phyloP scores from a whole-genome alignment of 2,797 vertebrate species.

The Acrossocheilus fasciatus region DNA sequence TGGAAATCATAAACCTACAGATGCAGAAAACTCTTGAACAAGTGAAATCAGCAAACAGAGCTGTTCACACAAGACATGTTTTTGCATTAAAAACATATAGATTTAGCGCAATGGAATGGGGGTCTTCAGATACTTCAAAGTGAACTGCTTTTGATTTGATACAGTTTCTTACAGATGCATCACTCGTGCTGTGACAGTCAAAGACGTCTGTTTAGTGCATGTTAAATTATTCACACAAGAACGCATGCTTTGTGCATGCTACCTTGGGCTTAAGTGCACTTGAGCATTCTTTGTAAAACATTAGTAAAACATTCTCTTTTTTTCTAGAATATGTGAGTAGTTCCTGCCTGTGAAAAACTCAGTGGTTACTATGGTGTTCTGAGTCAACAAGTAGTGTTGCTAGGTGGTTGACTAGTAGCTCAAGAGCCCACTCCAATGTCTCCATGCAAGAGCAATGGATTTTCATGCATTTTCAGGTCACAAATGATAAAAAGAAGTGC shows the following conservation, averaged over 20 bases:
- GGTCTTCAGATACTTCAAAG: background rate
- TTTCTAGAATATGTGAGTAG: background rate
- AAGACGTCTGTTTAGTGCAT: background rate
- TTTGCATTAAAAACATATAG: background rate
- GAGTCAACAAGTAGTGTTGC: background rate
- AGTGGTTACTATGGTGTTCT: background rate
- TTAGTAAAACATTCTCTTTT: background rate
- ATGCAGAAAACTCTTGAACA: background rate
- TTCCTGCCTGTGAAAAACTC: background rate
- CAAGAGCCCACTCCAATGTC: background rate
- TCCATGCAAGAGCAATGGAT: background rate
- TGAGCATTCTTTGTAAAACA: background rate
- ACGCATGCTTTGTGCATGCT: background rate
- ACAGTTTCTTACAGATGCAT: background rate
- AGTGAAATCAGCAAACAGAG: background rate
- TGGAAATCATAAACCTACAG: background rate
- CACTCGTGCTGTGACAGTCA: background rate
- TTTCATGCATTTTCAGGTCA: no score
- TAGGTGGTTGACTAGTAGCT: background rate
- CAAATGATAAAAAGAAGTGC: background rate
- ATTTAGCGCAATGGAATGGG: background rate
- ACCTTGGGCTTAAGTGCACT: background rate
- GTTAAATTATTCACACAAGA: background rate
- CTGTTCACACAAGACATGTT: background rate
- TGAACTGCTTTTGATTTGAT: background rate